phyloP scores from a whole-genome alignment of 2,113 vertebrate species.

The Columba livia region DNA sequence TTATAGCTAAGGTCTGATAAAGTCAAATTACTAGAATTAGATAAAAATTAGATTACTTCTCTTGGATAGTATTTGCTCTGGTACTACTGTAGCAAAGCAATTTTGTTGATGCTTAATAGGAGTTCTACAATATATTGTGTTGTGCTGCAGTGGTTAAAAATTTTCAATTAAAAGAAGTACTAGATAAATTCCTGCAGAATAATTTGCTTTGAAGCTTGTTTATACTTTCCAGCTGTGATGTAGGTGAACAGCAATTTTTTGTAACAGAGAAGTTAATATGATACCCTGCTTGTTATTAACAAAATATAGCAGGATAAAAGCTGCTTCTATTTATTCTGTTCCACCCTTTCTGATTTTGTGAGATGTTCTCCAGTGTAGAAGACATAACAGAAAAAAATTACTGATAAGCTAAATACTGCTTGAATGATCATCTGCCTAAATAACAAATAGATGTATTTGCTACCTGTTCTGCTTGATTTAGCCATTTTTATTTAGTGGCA shows the following conservation, averaged over 20 bases:
- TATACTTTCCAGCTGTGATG: neutral
- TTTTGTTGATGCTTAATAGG: slow-evolving; percentile 10
- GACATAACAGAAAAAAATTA: neutral
- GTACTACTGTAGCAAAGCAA: neutral
- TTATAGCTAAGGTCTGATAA: slow-evolving; percentile 7
- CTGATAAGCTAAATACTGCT: neutral
- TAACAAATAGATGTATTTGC: neutral
- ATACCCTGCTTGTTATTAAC: neutral
- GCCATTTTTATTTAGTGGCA: neutral
- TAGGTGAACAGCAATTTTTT: neutral
- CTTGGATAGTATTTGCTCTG: neutral
- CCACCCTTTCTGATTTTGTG: neutral
- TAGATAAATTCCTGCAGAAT: neutral
- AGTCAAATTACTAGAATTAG: slow-evolving; percentile 30
- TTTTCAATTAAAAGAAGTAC: slow-evolving; percentile 1
- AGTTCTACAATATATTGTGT: neutral
- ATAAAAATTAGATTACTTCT: slow-evolving; percentile 31
- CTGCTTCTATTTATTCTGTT: neutral
- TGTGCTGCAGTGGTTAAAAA: neutral
- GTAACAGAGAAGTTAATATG: neutral
- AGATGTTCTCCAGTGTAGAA: neutral
- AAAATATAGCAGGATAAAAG: neutral
- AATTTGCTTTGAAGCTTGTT: neutral
- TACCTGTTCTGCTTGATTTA: neutral
- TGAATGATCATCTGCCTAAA: neutral